Percentiles rank a stretch among this genome's conserved stretches.
These are phyloP conservation scores for Ptilodon capucinus DNA, from an alignment of 2,888 invertebrate species.

Conservation along the genomic window DNA sequence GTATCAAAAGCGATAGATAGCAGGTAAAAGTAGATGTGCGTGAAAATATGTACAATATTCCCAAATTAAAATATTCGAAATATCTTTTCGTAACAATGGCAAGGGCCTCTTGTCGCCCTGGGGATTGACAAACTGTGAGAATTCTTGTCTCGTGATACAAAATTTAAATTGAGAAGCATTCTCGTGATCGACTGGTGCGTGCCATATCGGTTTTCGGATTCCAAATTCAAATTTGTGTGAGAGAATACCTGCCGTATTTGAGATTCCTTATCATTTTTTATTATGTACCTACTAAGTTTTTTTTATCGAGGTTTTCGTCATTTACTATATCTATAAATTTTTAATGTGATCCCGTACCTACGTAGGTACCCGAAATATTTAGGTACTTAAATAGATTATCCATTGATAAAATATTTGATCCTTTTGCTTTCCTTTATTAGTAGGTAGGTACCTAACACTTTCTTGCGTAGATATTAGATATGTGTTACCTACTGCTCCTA, in stretches of 20 bases:
- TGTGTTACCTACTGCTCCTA: too few relatives aligned
- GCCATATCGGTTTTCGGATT: slow-evolving; percentile 18
- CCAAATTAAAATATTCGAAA: slow-evolving; percentile 23
- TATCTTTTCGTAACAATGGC: slow-evolving; percentile 27
- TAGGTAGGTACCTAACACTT: too few relatives aligned
- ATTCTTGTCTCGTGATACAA: slow-evolving; percentile 50
- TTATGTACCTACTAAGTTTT: too few relatives aligned
- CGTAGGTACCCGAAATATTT: too few relatives aligned
- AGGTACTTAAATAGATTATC: too few relatives aligned
- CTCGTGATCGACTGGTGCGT: slow-evolving; percentile 34
- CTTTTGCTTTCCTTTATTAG: too few relatives aligned
- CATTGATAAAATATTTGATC: too few relatives aligned
- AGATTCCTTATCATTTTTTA: not conserved
- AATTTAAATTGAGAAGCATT: slow-evolving; percentile 47
- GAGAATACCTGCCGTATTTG: slow-evolving; percentile 7
- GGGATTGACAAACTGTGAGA: slow-evolving; percentile 59
- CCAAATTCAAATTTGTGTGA: slow-evolving; percentile 16
- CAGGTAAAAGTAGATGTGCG: slow-evolving; percentile 1
- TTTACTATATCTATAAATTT: too few relatives aligned
- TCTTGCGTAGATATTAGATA: too few relatives aligned
- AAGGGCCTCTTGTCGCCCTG: slow-evolving; percentile 26
- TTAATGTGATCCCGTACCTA: too few relatives aligned
- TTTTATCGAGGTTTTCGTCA: too few relatives aligned
- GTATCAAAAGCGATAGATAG: too few relatives aligned
- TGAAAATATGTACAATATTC: slow-evolving; percentile 21